Evolutionary conservation across 2,113 vertebrate species (phyloP), one percentile per base, ranked within the genome.

Genomic region (Anarrhichthys ocellatus): DNA sequence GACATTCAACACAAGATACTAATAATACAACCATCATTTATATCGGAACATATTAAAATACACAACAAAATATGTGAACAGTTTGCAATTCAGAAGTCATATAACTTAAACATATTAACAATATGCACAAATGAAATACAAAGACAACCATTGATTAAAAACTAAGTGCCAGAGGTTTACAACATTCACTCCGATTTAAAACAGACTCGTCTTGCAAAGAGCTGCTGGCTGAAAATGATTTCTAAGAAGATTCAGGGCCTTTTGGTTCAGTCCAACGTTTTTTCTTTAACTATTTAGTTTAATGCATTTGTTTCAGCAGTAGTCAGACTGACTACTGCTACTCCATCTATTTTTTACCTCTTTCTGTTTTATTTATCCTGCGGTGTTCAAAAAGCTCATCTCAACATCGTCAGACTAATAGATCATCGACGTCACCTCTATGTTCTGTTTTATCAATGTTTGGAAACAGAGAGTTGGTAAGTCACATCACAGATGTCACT

Each of bases 391-490:
- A 52, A 14, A 44, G 52, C 14, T 63, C 44, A 8, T 63, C 64
- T 62, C 0, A 40, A 42, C 54, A 64, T 66, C 9, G 18, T 42
- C 48, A 46, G 10, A 76, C 22, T 5, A n/a, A 71, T 0, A 66
- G 48, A 44, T 74, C 29, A 9, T 44, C 64, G 7, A 20, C 27
- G 32, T 48, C 67, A 67, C 42, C 44, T 83, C 40, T 50, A 6
- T 10, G 3, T 38, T 67, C 70, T 71, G n/a, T 75, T 78, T 83
- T 27, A 78, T 59, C 44, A 65, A 7, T 71, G 17, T 36, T 42
- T 46, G 65, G 38, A 71, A 64, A 52, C 44, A 6, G 22, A 52
- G 48, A 18, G 44, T 11, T 14, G n/a, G 44, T 22, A 71, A 11
- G 32, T 40, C 56, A 69, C 29, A 58, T 11, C 22, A 34, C 38